These are phyloP conservation scores for Eristalis intricaria DNA, from an alignment of 2,888 invertebrate species.

Conservation along the genomic window DNA sequence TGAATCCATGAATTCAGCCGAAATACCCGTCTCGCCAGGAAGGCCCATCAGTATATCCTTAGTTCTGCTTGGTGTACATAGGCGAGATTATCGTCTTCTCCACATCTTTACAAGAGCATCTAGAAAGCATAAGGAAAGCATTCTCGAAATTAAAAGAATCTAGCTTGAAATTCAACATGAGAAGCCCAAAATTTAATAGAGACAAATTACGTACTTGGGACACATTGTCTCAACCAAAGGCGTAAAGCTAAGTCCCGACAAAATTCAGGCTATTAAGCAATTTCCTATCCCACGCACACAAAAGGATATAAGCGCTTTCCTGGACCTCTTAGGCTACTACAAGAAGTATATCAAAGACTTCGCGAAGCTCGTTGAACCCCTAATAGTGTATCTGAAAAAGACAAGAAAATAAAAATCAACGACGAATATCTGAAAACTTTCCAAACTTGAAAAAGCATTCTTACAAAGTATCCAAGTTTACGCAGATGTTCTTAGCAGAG, in stretches of 20 bases:
- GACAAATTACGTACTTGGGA: slow-evolving; percentile 33
- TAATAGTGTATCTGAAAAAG: slow-evolving; percentile 47
- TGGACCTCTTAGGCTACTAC: slow-evolving; percentile 39
- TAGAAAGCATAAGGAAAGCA: no score
- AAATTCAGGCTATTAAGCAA: no score
- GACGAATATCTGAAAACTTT: neutral
- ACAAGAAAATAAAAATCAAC: slow-evolving; percentile 5
- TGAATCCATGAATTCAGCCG: no score
- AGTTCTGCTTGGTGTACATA: no score
- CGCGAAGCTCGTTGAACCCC: slow-evolving; percentile 58
- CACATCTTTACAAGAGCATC: no score
- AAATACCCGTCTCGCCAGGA: no score
- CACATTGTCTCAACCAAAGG: slow-evolving; percentile 73
- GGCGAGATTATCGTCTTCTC: no score
- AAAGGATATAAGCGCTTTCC: slow-evolving; percentile 67
- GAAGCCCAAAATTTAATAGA: slow-evolving; percentile 29
- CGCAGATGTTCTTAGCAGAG: no score
- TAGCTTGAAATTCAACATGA: no score
- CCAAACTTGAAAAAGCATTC: neutral
- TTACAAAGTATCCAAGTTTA: no score
- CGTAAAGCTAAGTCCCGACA: slow-evolving; percentile 75
- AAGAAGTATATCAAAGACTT: slow-evolving; percentile 17
- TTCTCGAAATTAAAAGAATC: no score
- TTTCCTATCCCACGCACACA: slow-evolving; percentile 65
- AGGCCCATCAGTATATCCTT: no score